A percentile compares a stretch with the other conserved stretches of the same genome.
Evolutionary conservation across 2,797 vertebrate genomes (phyloP).

Genomic region (Acrossocheilus fasciatus): DNA sequence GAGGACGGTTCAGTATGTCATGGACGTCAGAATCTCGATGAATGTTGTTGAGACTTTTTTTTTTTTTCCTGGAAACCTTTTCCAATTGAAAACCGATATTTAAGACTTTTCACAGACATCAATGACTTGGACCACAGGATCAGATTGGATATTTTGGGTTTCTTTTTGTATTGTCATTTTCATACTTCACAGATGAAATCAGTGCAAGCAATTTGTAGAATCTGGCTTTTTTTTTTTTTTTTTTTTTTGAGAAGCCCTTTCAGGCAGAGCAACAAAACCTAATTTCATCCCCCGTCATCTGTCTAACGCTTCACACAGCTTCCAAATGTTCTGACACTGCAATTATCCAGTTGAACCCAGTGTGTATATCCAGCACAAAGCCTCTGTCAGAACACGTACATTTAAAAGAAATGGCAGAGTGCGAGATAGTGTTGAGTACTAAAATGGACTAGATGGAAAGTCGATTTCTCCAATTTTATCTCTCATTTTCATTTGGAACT

Average conservation of each 20-base stretch:
- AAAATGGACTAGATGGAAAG: slow-evolving; percentile 36
- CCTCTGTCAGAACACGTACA: slow-evolving; percentile 37
- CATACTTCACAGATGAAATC: neutral
- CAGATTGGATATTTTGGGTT: neutral
- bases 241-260: slow-evolving; percentile 9
- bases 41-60: neutral
- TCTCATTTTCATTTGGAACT: slow-evolving; percentile 28
- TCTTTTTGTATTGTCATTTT: slow-evolving; percentile 7
- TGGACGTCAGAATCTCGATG: neutral
- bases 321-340: slow-evolving; percentile 40
- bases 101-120: neutral
- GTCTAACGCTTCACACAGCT: slow-evolving; percentile 21
- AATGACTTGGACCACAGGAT: neutral
- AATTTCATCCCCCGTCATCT: slow-evolving; percentile 24
- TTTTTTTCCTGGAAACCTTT: neutral
- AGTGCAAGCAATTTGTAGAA: neutral
- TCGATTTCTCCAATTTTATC: slow-evolving; percentile 31
- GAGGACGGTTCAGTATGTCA: slow-evolving; percentile 7
- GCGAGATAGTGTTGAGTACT: slow-evolving; percentile 2
- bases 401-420: slow-evolving; percentile 32
- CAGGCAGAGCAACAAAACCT: slow-evolving; percentile 33
- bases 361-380: slow-evolving; percentile 40
- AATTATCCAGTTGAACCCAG: slow-evolving; percentile 30
- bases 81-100: neutral
- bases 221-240: neutral